Evolutionary conservation across 2,113 vertebrate genomes (phyloP), one percentile per base, ranked within the genome.

Genomic region (Bujurquina vittata): DNA sequence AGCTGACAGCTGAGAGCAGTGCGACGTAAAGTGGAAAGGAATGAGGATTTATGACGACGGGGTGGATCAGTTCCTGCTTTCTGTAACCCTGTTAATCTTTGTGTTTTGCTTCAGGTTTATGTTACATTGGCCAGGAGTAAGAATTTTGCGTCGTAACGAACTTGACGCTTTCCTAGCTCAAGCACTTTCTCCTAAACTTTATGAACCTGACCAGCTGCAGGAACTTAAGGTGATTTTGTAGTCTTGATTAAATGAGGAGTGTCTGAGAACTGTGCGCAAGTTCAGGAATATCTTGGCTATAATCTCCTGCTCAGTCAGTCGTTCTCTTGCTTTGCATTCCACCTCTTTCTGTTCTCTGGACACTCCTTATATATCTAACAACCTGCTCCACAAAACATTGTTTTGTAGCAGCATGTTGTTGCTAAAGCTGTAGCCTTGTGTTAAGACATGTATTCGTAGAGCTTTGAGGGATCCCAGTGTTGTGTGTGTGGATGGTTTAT

Each of bases 121-220:
- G 97, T 97, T 98, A 93, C 98, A 99, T 93, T 99, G 98, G 97
- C 98, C 98, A 0, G 98, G 98, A 94, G 95, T 97, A 92, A 96
- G 98, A 94, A 97, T 99, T 88, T 96, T 99, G 92, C 97, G 97
- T 92, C 97, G 97, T 93, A 97, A 97, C 91, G 98, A 99, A 92
- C 97, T 99, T 43, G 98, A 99, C 87, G 97, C 98, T 93, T 99
- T 99, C 95, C 96, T 99, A 94, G 96, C 97, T 92, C 98, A 99
- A 84, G 97, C 98, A 4, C 95, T 99, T 94, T 99, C 97, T 95
- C 96, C 98, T 94, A 98, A 98, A 96, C 97, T 99, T 89, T 99
- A 98, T 91, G 97, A 99, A 93, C 97, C 97, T 88, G 98, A 99
- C 93, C 98, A 98, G 95, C 97, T 99, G 89, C 98, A 99, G 95